Conservation (phyloP, 2,888 invertebrate genomes). For the Blomia tropicalis region DNA sequence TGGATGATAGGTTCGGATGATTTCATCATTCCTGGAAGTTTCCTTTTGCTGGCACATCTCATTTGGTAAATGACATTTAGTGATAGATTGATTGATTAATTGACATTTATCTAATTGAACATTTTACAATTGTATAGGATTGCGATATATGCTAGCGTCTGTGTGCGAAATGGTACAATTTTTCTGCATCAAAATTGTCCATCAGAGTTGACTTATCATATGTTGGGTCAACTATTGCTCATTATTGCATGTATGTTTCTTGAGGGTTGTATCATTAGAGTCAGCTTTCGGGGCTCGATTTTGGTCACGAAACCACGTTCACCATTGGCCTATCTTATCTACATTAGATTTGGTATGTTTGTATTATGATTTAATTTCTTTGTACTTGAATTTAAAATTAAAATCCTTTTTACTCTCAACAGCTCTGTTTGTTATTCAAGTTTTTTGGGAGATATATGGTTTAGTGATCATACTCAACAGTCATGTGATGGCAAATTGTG, state of each 20-base stretch:
- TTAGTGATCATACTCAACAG: neutral
- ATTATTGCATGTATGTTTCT: conserved; percentile 43
- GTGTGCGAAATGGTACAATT: neutral
- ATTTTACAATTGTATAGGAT: neutral
- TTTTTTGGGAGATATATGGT: conserved; percentile 55
- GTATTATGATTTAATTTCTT: neutral
- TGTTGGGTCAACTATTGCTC: conserved; percentile 47
- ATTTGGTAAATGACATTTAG: conserved; percentile 60
- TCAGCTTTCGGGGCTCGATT: conserved; percentile 62
- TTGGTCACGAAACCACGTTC: conserved; percentile 51
- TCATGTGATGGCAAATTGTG: neutral
- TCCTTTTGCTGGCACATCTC: conserved; percentile 55
- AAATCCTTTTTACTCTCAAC: conserved; percentile 27
- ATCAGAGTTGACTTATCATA: conserved; percentile 39
- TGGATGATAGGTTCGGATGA: conserved; percentile 81
- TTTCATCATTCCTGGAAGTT: conserved; percentile 62
- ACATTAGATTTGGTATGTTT: conserved; percentile 52
- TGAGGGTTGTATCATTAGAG: conserved; percentile 53
- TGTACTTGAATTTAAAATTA: neutral
- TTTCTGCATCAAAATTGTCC: neutral
- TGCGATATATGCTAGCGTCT: neutral
- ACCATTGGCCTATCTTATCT: conserved; percentile 61
- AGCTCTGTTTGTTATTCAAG: conserved; percentile 57
- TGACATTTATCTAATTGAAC: neutral
- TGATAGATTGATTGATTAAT: neutral